phyloP scores from a whole-genome alignment of 2,113 vertebrate species.

The Bos taurus region ARS-UCD2.0 NC_037346.1:60281501-60282000 shows the following conservation, averaged over 20 bases:
- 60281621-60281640: background rate
- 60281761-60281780: slow-evolving; percentile 2
- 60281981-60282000: background rate
- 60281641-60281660: background rate
- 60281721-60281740: background rate
- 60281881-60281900: background rate
- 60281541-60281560: too few relatives aligned
- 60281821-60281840: background rate
- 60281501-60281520: too few relatives aligned
- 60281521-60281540: too few relatives aligned
- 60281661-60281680: background rate
- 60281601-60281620: background rate
- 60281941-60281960: slow-evolving; percentile 14
- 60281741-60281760: background rate
- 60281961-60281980: background rate
- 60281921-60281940: background rate
- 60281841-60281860: background rate
- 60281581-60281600: background rate
- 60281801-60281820: background rate
- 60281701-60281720: background rate
- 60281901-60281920: background rate
- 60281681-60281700: background rate
- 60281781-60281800: background rate
- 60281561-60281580: too few relatives aligned
- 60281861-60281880: slow-evolving; percentile 23